These are phyloP conservation scores for Ylistrum balloti DNA, from an alignment of 1,140 invertebrate genomes.

Conservation along the genomic window DNA sequence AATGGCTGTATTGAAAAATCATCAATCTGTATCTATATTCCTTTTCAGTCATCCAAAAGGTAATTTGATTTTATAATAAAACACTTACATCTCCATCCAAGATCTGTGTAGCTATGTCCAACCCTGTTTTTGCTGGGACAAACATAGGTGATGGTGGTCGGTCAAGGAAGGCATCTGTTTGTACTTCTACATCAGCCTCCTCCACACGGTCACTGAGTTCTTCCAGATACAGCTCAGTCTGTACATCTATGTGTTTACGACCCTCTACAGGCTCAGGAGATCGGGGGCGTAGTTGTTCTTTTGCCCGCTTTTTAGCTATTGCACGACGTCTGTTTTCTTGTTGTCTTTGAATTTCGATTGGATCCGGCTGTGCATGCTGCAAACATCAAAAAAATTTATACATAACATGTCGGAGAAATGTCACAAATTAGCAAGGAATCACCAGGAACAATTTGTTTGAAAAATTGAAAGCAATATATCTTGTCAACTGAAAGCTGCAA, in stretches of 20 bases:
- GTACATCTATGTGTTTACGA: constrained; percentile 91
- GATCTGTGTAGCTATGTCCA: constrained; percentile 92
- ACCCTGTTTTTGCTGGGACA: constrained; percentile 89
- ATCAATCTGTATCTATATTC: too few relatives aligned
- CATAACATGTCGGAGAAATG: background rate
- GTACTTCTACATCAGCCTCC: constrained; percentile 89
- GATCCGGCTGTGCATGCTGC: constrained; percentile 81
- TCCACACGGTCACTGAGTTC: constrained; percentile 86
- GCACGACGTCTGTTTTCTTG: constrained; percentile 80
- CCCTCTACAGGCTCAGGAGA: constrained; percentile 87
- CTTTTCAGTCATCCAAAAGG: too few relatives aligned
- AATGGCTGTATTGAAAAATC: too few relatives aligned
- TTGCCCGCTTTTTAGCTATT: constrained; percentile 81
- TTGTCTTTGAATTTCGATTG: constrained; percentile 82
- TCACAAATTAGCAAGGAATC: too few relatives aligned
- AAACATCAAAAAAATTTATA: constrained; percentile 36
- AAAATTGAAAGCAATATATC: too few relatives aligned
- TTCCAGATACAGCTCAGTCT: constrained; percentile 94
- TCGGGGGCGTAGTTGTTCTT: constrained; percentile 79
- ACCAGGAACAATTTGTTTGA: too few relatives aligned
- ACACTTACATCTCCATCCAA: constrained; percentile 91
- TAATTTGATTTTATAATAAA: background rate
- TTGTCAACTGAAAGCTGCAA: too few relatives aligned
- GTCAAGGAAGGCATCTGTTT: constrained; percentile 93
- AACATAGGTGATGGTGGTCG: constrained; percentile 88